These are phyloP conservation scores for Dallia pectoralis DNA, from an alignment of 2,797 vertebrate species.

Conservation along the genomic window DNA sequence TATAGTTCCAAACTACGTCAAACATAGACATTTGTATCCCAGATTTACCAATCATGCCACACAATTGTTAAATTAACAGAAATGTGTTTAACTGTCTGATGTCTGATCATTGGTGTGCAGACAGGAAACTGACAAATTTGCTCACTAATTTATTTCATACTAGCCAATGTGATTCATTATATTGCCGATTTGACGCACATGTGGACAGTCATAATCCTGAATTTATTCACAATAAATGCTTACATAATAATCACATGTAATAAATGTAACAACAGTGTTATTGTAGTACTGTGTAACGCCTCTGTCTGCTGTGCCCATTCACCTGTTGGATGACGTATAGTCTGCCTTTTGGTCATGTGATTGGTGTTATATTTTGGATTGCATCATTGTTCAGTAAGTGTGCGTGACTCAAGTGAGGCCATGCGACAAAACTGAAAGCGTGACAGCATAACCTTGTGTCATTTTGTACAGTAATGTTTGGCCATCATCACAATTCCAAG, in stretches of 20 bases:
- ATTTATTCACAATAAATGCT: neutral
- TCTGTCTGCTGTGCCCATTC: neutral
- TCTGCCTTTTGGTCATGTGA: slow-evolving; percentile 26
- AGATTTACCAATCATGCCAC: neutral
- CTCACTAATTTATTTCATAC: neutral
- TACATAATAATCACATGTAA: neutral
- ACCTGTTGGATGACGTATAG: slow-evolving; percentile 10
- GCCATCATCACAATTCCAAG: neutral
- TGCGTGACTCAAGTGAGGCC: slow-evolving; percentile 47
- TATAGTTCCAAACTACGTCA: neutral
- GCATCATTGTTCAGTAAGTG: neutral
- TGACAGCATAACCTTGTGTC: neutral
- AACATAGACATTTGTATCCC: neutral
- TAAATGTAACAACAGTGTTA: neutral
- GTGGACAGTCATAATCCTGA: neutral
- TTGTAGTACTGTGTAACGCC: neutral
- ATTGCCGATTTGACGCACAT: neutral
- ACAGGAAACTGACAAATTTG: too few species aligned
- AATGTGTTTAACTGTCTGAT: neutral
- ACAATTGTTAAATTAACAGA: neutral
- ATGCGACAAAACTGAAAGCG: slow-evolving; percentile 49
- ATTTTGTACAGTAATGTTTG: neutral
- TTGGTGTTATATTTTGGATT: neutral
- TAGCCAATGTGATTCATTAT: neutral
- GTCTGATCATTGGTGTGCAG: too few species aligned